Evolutionary conservation across 2,113 vertebrate genomes (phyloP), one percentile per base, ranked within the genome.

Genomic region (Butorides virescens): DNA sequence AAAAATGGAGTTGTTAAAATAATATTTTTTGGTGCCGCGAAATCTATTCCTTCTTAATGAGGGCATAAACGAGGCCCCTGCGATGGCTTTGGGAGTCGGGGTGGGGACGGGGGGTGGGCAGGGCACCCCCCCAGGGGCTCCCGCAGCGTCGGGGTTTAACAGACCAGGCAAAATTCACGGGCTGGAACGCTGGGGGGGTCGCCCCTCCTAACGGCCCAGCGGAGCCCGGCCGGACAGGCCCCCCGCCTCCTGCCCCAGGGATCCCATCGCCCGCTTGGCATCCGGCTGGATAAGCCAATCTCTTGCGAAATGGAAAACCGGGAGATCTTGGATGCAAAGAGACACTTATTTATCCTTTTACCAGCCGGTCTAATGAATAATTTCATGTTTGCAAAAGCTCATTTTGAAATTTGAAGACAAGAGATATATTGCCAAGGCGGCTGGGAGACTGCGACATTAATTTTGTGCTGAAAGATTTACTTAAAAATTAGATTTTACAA

Each of bases 351-450:
- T 98, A 98, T 98, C 98, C 98, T 97, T 97, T 98, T 97, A 97
- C 97, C 97, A 98, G 98, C 97, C 97, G 95, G 98, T 91, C 98
- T 98, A 98, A 98, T 98, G 98, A 98, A 98, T 98, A 98, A 98
- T 98, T 98, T 98, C 97, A 98, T 98, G 98, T 98, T 98, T 98
- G 98, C 97, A 97, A 98, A 98, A 98, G 98, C 98, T 98, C 97
- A 97, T 98, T 98, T 98, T 98, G 98, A 98, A 98, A 98, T 98
- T 96, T 97, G 98, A 98, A 98, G 98, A 98, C 98, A 98, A 98
- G 98, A 98, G 98, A 98, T 97, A 97, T 97, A 98, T 97, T 98
- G 97, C 98, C 97, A 97, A 97, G 98, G 96, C 97, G 61, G 97
- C 97, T 98, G 97, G 97, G 98, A 98, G 98, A 96, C 97, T 91